Evolutionary conservation across 2,113 vertebrate genomes (phyloP), one percentile per base, ranked within the genome.

Genomic region (Seriola rivoliana): DNA sequence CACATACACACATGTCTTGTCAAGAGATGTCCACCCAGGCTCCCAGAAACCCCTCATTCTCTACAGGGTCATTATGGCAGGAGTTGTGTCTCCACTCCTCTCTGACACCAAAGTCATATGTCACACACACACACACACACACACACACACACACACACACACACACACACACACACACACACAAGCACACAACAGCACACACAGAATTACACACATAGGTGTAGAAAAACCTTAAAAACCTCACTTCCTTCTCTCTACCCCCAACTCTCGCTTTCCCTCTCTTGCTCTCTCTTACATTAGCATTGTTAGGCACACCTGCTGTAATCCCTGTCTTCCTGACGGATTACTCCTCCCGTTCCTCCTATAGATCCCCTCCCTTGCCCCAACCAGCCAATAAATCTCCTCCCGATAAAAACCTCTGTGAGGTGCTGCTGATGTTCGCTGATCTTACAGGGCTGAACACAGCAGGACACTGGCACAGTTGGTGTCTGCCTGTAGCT

Each of bases 251-350:
- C 21, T 25, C 4, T 54, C 48, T 71, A 38, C 63, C 48, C 25
- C 29, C 67, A 5, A 34, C 57, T 50, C 60, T 36, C 36, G 54
- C 42, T 64, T 34, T 21, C 68, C 38, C 77, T 40, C 25, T 55
- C 25, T 50, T 57, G 69, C 54, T 40, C 69, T 70, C 48, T 58
- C 40, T 66, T 64, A 70, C 89, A 90, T 94, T 91, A 93, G 88
- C 89, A 93, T 93, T 90, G 82, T 89, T 86, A 66, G 85, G 76
- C 88, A 90, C 90, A 93, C 92, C 91, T 91, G 90, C 91, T 88
- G 82, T 93, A 92, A 92, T 91, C 90, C 87, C 69, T 85, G 86
- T 90, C 92, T 69, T 81, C 60, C 92, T 93, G 92, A 93, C 83
- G 17, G 91, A 94, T 93, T 88, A 92, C 85, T 83, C 85, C 79